Evolutionary conservation across 2,113 vertebrate genomes (phyloP), one percentile per base, ranked within the genome.

Genomic region (Zonotrichia leucophrys): DNA sequence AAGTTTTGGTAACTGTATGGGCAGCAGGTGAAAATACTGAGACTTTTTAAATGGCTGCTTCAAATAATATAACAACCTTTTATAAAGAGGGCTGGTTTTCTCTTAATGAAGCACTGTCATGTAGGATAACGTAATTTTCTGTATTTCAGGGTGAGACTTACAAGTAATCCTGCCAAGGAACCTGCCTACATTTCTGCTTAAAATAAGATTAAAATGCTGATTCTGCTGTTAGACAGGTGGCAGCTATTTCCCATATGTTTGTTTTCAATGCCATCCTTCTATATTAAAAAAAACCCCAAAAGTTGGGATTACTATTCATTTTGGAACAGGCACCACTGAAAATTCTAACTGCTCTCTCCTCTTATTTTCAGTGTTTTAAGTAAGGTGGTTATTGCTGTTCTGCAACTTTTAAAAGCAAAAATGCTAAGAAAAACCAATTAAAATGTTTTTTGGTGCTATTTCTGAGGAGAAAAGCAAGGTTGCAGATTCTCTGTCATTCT

Each of bases 301-400:
- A 69, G 59, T 60, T 77, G 83, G 78, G 88, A 94, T 91, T 95
- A 80, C 86, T 90, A 60, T 41, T 96, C 10, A 94, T 77, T 95
- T 96, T 89, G 50, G 67, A 93, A 85, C 76, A 96, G 91, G 92
- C 64, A 83, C 31, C 11, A 39, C 59, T 82, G 81, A 75, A 83
- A 50, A 53, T 46, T 83, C 89, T 89, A 62, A 22, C 2, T 66
- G 52, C 49, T 73, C 28, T 72, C 58, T 75, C 30, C 46, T 86
- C 89, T 77, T 64, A 75, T 70, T 94, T 92, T 93, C 95, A 94
- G 86, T 87, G 75, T 89, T 95, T 94, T 66, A 53, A 90, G 44
- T 55, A 94, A 89, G 63, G 59, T 94, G 50, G 64, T 92, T 97
- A 95, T 93, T 98, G 88, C 89, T 96, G 31, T 62, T 92, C 52